phyloP scores from a whole-genome alignment of 2,888 invertebrate species.

The Tubiluchus corallicola region DNA sequence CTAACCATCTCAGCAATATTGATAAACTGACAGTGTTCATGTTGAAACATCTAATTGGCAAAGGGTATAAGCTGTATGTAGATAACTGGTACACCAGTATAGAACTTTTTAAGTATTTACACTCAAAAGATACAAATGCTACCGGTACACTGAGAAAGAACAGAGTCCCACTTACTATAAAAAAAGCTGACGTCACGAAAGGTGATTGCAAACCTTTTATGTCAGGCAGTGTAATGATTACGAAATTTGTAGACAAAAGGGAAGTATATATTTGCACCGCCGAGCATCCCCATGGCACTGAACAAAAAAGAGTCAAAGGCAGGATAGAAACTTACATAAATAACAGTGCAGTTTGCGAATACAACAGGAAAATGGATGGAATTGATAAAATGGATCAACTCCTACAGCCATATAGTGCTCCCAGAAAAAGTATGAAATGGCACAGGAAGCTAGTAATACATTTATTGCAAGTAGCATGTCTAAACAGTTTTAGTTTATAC shows the following conservation, averaged over 20 bases:
- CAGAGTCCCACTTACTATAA: no score
- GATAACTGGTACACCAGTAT: no score
- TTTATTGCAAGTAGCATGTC: background rate
- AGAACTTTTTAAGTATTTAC: no score
- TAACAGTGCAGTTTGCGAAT: no score
- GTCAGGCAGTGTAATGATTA: background rate
- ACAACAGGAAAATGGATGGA: background rate
- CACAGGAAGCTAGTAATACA: background rate
- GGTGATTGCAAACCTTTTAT: background rate
- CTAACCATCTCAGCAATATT: no score
- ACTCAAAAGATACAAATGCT: no score
- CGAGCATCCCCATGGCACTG: background rate
- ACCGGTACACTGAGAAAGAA: no score
- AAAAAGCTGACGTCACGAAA: background rate
- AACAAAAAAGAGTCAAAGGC: background rate
- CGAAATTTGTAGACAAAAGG: background rate
- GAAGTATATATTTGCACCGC: background rate
- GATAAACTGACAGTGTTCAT: no score
- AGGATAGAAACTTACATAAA: no score
- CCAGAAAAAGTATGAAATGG: background rate
- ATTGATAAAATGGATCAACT: background rate
- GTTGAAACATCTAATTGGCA: no score
- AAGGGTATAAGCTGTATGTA: no score
- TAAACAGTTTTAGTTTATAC: background rate
- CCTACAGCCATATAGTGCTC: background rate